Percentiles rank a stretch among this genome's conserved stretches.
phyloP scores from a whole-genome alignment of 2,113 vertebrate genomes.

The Jaculus jaculus region DNA sequence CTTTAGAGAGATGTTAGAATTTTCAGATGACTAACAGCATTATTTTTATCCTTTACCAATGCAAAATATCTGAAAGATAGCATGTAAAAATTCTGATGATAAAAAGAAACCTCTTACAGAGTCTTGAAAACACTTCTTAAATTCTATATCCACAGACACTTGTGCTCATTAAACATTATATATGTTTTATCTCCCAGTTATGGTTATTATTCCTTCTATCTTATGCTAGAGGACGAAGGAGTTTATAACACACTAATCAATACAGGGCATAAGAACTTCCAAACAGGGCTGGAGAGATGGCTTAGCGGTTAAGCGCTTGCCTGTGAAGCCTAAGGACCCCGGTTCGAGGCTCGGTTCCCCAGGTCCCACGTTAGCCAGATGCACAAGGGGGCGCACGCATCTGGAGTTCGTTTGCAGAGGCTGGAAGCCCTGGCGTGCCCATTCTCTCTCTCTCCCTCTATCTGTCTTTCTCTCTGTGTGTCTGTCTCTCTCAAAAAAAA shows the following conservation, averaged over 20 bases:
- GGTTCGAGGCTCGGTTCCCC: no score
- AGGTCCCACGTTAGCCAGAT: no score
- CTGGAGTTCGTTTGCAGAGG: no score
- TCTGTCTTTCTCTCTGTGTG: no score
- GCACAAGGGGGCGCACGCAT: no score
- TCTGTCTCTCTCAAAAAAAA: no score
- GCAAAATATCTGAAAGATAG: constrained; percentile 8
- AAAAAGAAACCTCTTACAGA: background rate
- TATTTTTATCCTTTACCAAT: background rate
- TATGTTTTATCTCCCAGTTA: background rate
- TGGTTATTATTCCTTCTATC: background rate
- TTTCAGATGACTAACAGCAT: background rate
- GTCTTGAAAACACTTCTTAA: constrained; percentile 22
- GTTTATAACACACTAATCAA: background rate
- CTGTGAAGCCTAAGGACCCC: no score
- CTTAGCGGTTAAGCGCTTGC: no score
- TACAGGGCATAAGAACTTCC: background rate
- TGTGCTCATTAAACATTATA: background rate
- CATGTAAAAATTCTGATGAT: constrained; percentile 19
- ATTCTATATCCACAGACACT: background rate
- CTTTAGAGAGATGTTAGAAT: background rate
- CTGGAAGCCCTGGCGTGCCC: no score
- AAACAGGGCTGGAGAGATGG: no score
- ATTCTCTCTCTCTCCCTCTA: no score
- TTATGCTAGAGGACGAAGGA: background rate